Evolutionary conservation across 2,113 vertebrate genomes (phyloP), one percentile per base, ranked within the genome.

Genomic region (Brachionichthys hirsutus): DNA sequence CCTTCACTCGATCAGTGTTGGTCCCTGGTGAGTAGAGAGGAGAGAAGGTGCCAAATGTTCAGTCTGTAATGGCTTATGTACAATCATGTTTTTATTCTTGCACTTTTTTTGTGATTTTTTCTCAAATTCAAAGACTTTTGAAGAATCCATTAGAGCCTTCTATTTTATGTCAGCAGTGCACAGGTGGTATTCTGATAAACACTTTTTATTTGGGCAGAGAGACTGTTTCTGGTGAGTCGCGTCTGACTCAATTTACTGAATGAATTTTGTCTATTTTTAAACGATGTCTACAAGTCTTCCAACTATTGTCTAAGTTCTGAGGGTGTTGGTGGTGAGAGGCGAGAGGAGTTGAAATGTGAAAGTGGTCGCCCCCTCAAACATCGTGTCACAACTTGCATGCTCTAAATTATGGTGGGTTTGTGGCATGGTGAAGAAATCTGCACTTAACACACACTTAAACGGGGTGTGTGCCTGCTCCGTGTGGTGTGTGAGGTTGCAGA

Each of bases 21-120:
- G 34, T 78, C 71, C 63, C 70, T 58, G 57, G 75, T 80, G 79
- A 83, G 57, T 41, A 19, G 62, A 67, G 56, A 58, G 63, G 54
- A 65, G 48, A 77, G 30, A 78, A 73, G 69, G 67, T 79, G 74
- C 70, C 73, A 86, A 86, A 81, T 73, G 67, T 80, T 78, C 74
- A 74, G n/a, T n/a, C n/a, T n/a, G n/a, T n/a, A n/a, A n/a, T n/a
- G n/a, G n/a, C n/a, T n/a, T n/a, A n/a, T n/a, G n/a, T n/a, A n/a
- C n/a, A n/a, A n/a, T n/a, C n/a, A n/a, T n/a, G n/a, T n/a, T n/a
- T 30, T 30, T 30, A 30, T 30, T 30, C 24, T 30, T 30, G 24
- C 24, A 2, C 24, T 11, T 38, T 38, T 38, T 38, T 38, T 12
- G 12, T 11, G 12, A 4, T 12, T 3, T 38, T 38, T 38, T 38